These are phyloP conservation scores for Phymorhynchus buccinoides DNA, from an alignment of 1,140 invertebrate genomes.

Conservation along the genomic window DNA sequence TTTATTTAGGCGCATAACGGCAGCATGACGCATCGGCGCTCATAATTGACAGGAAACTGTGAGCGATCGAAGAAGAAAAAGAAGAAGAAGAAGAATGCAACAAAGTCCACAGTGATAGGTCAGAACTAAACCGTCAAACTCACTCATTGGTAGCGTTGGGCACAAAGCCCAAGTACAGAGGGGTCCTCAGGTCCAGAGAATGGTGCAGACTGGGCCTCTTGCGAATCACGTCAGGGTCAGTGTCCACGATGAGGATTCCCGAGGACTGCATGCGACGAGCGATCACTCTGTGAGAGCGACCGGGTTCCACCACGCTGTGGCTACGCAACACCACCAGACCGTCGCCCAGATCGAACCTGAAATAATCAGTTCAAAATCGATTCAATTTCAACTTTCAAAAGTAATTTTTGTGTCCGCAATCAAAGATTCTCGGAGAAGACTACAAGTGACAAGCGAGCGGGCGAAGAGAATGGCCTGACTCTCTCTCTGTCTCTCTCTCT, in stretches of 20 bases:
- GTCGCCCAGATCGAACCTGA: constrained; percentile 90
- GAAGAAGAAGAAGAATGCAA: no score
- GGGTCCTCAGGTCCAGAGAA: constrained; percentile 86
- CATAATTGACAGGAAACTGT: background rate
- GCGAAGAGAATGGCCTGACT: no score
- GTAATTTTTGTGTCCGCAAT: no score
- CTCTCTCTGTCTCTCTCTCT: no score
- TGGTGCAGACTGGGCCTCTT: constrained; percentile 85
- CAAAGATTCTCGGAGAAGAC: no score
- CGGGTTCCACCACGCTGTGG: constrained; percentile 82
- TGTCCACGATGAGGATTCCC: constrained; percentile 87
- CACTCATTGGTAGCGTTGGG: constrained; percentile 74
- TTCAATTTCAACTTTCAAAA: no score
- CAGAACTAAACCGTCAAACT: no score
- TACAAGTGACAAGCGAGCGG: no score
- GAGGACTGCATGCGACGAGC: constrained; percentile 89
- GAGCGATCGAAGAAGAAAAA: background rate
- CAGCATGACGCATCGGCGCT: no score
- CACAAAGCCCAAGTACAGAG: constrained; percentile 87
- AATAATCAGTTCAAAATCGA: constrained; percentile 71
- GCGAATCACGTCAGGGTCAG: constrained; percentile 84
- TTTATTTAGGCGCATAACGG: no score
- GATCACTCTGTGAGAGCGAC: constrained; percentile 84
- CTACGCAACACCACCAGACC: constrained; percentile 86
- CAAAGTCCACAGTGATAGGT: no score